Evolutionary conservation across 2,888 invertebrate genomes (phyloP).

Genomic region (Drosophila fulvimacula): DNA sequence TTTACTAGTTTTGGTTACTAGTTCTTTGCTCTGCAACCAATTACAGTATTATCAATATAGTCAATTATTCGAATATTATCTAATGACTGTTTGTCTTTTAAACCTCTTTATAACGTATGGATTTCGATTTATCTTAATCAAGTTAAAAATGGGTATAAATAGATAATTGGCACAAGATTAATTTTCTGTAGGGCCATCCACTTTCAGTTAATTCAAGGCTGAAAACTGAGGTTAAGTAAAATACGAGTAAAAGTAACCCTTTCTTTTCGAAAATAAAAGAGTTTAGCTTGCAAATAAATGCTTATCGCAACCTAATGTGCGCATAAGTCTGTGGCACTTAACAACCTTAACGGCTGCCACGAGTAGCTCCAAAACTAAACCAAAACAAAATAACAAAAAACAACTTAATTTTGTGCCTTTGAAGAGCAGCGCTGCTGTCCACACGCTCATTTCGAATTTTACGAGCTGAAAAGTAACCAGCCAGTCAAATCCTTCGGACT

Average conservation of each 20-base stretch:
- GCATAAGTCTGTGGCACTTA: conserved; percentile 60
- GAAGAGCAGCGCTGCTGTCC: conserved; percentile 32
- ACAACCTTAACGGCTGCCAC: conserved; percentile 76
- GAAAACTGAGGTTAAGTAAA: background rate
- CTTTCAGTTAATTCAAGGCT: background rate
- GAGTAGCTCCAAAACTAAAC: conserved; percentile 55
- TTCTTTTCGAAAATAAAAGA: conserved; percentile 33
- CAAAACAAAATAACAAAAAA: conserved; percentile 39
- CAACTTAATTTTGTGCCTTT: conserved; percentile 75
- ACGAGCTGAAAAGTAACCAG: conserved; percentile 67
- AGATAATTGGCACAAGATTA: background rate
- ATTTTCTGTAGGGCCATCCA: background rate
- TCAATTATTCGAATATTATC: too few species aligned
- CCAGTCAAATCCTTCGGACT: conserved; percentile 40
- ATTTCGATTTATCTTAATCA: background rate
- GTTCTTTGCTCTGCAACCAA: background rate
- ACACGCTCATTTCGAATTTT: conserved; percentile 55
- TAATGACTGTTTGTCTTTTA: background rate
- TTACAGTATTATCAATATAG: background rate
- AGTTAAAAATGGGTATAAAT: background rate
- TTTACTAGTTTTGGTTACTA: too few species aligned
- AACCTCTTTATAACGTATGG: background rate
- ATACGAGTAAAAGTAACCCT: conserved; percentile 22
- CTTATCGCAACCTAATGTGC: conserved; percentile 75
- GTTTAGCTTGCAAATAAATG: conserved; percentile 59